Conservation (phyloP, 2,888 invertebrate genomes). For the Idaea straminata region DNA sequence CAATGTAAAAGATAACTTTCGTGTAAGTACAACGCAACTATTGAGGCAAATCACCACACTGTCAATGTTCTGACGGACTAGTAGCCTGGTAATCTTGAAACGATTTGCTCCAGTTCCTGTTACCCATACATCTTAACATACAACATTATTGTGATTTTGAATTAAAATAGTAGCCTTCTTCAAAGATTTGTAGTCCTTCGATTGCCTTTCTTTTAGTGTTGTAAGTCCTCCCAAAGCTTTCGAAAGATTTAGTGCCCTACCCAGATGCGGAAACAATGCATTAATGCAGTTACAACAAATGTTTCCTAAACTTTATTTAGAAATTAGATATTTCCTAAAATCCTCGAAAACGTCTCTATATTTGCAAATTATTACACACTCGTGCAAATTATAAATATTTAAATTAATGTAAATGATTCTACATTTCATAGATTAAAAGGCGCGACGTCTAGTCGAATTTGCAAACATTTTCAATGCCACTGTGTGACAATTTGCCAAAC, state of each 20-base stretch:
- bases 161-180: background rate
- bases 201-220: background rate
- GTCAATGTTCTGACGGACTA: background rate
- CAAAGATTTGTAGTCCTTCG: background rate
- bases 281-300: conserved; percentile 11
- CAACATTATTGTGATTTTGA: background rate
- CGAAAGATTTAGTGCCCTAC: background rate
- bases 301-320: conserved; percentile 6
- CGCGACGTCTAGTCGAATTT: background rate
- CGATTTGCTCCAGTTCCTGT: conserved; percentile 23
- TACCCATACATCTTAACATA: conserved; percentile 1
- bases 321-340: background rate
- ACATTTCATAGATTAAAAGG: background rate
- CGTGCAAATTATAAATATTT: conserved; percentile 17
- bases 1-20: conserved; percentile 40
- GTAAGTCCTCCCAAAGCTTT: background rate
- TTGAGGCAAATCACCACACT: conserved; percentile 39
- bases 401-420: conserved; percentile 8
- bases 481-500: background rate
- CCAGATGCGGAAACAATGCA: background rate
- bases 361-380: background rate
- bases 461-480: conserved; percentile 8
- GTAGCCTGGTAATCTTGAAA: conserved; percentile 4
- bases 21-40: conserved; percentile 28
- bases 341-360: background rate